Evolutionary conservation across 1,140 invertebrate species (phyloP), one percentile per base, ranked within the genome.

Genomic region (Pararge aegeria): DNA sequence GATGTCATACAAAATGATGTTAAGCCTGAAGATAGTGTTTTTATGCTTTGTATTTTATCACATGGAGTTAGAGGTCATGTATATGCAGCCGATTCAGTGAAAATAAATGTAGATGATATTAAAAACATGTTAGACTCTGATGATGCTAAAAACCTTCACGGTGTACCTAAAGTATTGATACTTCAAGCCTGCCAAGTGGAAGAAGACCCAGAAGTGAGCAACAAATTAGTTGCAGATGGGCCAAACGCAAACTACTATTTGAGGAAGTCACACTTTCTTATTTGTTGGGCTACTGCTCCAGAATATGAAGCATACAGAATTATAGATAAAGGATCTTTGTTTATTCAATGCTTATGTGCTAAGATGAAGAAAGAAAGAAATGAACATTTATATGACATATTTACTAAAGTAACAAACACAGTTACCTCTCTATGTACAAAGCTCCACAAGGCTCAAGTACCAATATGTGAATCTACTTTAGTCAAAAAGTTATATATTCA

Each of bases 161-260:
- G 73, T 0, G 82, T 78, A 29, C 87, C 87, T 3, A 89, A 89
- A 62, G 66, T 89, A 9, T 61, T 88, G 4, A 79, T 89, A 54
- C 46, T 87, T n/a, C 83, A 89, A 68, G 87, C 87, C n/a, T 89
- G 87, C 64, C 83, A 87, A 66, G 75, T 80, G 34, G 61, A 78
- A 60, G 70, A 75, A 60, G 63, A 63, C 20, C 42, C 68, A 40
- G 19, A 68, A 29, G 34, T 18, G 24, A 49, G 55, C 30, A 37
- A 48, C 20, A 34, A 51, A 48, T 16, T 61, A 84, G 75, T 78
- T 16, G 64, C 87, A 21, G 87, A 89, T 64, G 66, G 64, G 5
- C 72, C 78, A 16, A 55, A 37, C 37, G 24, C 69, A 54, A 61
- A 55, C 59, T 73, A 68, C 38, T 66, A 78, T 50, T 65, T 82